Conservation (phyloP, 2,888 invertebrate species). For the Ormia ochracea region DNA sequence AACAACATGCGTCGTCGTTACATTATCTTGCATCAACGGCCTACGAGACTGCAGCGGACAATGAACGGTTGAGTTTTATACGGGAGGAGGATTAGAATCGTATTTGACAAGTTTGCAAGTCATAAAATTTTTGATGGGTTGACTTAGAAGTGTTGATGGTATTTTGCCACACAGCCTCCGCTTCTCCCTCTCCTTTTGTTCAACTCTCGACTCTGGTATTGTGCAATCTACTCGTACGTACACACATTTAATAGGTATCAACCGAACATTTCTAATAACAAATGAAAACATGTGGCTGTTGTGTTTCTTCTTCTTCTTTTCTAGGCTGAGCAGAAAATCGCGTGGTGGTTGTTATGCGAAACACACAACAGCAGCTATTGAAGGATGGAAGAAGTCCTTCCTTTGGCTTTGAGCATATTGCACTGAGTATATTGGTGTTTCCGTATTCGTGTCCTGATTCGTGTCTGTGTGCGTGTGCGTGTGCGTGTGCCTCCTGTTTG, state of each 20-base stretch:
- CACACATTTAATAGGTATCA: conserved; percentile 73
- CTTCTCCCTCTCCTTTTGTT: neutral
- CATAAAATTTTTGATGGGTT: conserved; percentile 65
- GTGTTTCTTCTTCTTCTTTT: conserved; percentile 66
- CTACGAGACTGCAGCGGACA: conserved; percentile 18
- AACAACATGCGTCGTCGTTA: neutral
- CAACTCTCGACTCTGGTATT: neutral
- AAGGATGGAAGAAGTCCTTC: neutral
- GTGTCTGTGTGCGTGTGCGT: conserved; percentile 2
- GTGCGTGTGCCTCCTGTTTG: conserved; percentile 22
- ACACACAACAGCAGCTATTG: conserved; percentile 13
- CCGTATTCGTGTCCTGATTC: conserved; percentile 40
- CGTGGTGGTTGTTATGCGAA: conserved; percentile 33
- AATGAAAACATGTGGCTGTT: conserved; percentile 75
- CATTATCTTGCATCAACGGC: neutral
- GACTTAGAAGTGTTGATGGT: conserved; percentile 62
- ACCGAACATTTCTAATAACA: conserved; percentile 75
- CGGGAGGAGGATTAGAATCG: conserved; percentile 74
- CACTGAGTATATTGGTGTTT: neutral
- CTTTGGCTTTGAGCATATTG: neutral
- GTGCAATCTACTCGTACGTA: conserved; percentile 61
- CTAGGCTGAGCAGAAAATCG: conserved; percentile 14
- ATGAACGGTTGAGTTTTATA: conserved; percentile 42
- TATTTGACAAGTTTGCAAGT: conserved; percentile 71
- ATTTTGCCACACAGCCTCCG: conserved; percentile 22